Evolutionary conservation across 1,140 invertebrate genomes (phyloP), one percentile per base, ranked within the genome.

Genomic region (Papilio glaucus): DNA sequence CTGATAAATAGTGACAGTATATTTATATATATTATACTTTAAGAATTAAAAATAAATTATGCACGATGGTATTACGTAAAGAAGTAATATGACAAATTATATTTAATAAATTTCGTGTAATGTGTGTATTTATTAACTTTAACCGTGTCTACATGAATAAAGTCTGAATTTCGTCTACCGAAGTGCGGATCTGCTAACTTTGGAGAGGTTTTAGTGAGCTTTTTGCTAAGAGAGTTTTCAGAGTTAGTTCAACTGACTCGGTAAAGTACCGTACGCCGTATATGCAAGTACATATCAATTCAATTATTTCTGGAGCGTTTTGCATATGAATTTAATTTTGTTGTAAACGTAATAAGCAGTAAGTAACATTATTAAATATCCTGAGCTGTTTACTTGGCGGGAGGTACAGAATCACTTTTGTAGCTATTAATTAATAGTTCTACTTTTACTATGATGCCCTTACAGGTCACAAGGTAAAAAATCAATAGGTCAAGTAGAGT

Each of bases 181-280:
- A 57, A 57, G 49, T 57, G 21, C 21, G 9, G 24, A 9, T 9
- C 0, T 12, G 9, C 49, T 21, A 24, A 57, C 18, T 26, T 57
- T 57, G 21, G 49, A 57, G 49, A 24, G 49, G 49, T 57, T 18
- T 57, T 57, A 57, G 49, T 26, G 21, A 57, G 21, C 49, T 45
- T 45, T 45, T 26, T 24, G 49, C 49, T 57, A 57, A 57, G 49
- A 57, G 49, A 57, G 49, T 57, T 24, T 57, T 57, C 45, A 18
- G 45, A 57, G 49, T 49, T 49, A 57, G 49, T 57, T 57, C 24
- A 57, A 57, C 49, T 13, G 21, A 21, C 24, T 57, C 21, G 21
- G 21, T 57, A 26, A 24, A 57, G 29, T 33, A 57, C 10, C 18
- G 45, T 49, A 24, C 29, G 29, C 29, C 6, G 29, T 33, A 33